Conservation (phyloP, 2,113 vertebrate species). For the Lagopus muta region DNA sequence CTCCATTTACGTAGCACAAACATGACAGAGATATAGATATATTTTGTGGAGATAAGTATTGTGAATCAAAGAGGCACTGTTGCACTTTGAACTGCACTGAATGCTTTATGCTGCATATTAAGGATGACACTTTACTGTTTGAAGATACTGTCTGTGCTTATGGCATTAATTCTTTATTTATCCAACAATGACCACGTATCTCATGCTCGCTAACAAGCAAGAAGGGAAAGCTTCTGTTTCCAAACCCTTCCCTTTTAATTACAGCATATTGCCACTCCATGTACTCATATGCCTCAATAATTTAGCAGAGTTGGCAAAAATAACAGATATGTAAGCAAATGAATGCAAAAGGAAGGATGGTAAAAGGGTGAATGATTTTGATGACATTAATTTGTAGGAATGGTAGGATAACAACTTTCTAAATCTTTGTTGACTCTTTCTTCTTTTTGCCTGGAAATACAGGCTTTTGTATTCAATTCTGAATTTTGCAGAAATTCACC, state of each 20-base stretch:
- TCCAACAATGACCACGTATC: not conserved
- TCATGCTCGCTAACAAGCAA: not conserved
- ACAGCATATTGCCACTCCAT: not conserved
- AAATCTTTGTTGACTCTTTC: not conserved
- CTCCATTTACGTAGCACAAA: not conserved
- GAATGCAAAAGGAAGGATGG: not conserved
- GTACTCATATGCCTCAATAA: not conserved
- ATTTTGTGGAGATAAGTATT: not conserved
- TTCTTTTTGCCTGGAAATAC: not conserved
- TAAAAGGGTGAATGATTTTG: not conserved
- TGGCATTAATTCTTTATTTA: not conserved
- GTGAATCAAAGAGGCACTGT: not conserved
- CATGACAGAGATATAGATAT: not conserved
- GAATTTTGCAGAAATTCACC: not conserved
- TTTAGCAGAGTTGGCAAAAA: not conserved
- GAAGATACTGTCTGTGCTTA: not conserved
- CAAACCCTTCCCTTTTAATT: not conserved
- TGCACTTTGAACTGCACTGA: not conserved
- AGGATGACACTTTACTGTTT: not conserved
- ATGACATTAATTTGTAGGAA: not conserved
- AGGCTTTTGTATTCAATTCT: not conserved
- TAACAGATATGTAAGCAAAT: not conserved
- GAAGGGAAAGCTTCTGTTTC: not conserved
- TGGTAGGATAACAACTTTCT: not conserved
- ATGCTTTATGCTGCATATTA: not conserved